A percentile compares a stretch with the other conserved stretches of the same genome.
Evolutionary conservation across 2,888 invertebrate species (phyloP).

Genomic region (Tachina grossa): DNA sequence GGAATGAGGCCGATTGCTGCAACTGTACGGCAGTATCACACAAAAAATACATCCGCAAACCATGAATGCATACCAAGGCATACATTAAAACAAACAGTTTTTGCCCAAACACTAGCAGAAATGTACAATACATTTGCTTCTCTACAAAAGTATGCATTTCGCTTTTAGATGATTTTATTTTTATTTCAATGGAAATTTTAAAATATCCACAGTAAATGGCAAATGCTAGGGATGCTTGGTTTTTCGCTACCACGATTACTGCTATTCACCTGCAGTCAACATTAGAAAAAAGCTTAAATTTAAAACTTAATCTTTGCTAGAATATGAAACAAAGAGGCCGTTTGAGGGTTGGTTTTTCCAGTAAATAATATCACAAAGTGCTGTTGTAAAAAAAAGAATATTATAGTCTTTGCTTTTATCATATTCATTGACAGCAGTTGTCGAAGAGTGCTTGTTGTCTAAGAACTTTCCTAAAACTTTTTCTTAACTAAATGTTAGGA

Average conservation of each 20-base stretch:
- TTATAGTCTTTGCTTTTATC: too few relatives aligned
- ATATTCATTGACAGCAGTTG: too few relatives aligned
- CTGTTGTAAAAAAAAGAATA: too few relatives aligned
- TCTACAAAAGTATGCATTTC: background rate
- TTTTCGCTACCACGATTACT: background rate
- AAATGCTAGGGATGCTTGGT: constrained; percentile 30
- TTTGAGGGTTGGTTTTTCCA: background rate
- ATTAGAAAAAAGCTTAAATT: constrained; percentile 3
- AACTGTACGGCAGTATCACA: constrained; percentile 22
- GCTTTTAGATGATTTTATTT: background rate
- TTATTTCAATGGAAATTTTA: constrained; percentile 12
- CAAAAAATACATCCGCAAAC: constrained; percentile 51
- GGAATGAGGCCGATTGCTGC: constrained; percentile 14
- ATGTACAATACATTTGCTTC: constrained; percentile 1
- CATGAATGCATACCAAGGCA: constrained; percentile 33
- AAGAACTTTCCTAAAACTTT: too few relatives aligned
- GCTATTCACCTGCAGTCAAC: constrained; percentile 45
- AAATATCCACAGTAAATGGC: constrained; percentile 40
- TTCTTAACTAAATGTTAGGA: too few relatives aligned
- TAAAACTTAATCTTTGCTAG: background rate
- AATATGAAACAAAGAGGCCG: background rate
- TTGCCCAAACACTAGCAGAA: background rate
- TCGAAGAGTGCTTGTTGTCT: too few relatives aligned
- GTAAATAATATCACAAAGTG: too few relatives aligned
- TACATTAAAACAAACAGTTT: constrained; percentile 15